Evolutionary conservation across 2,888 invertebrate genomes (phyloP), one percentile per base, ranked within the genome.

Genomic region (Myathropa florea): DNA sequence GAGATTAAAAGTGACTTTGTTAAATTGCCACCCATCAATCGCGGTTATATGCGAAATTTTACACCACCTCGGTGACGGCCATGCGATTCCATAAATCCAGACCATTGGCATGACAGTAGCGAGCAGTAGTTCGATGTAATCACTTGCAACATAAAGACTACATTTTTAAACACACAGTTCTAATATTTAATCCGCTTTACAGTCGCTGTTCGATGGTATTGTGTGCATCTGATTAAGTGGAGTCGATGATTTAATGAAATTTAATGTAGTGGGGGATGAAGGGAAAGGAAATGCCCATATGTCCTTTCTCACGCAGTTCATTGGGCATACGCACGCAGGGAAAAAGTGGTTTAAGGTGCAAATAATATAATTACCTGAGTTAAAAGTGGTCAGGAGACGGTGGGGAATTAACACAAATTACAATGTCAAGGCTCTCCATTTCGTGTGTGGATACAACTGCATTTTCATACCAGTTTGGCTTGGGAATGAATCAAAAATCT

Each of bases 1-100:
- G 88, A 88, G 89, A 89, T 89, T 89, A 89, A 88, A 85, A 88
- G 72, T 89, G 89, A 88, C 89, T 89, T 89, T 89, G 89, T 89
- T 88, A 89, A 89, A 90, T 89, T 88, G 88, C 88, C 80, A 88
- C 82, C 86, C 87, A 90, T 89, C 88, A 89, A 89, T 89, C 88
- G 88, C 70, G 63, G 78, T 57, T 63, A 33, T 57, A 39, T 36
- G 70, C 63, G 68, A 77, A 61, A 70, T 77, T 39, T 70, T 55
- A 53, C 63, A 61, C 60, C 33, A 21, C 33, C 10, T 10, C 26
- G 18, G 39, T 57, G 24, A 24, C 4, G 24, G 33, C 7, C 23
- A 33, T 24, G 57, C 9, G 23, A 57, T 10, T 64, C 26, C 21
- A 39, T 10, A 18, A 71, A 33, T 46, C 28, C 36, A 39, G 55